A percentile compares a stretch with the other conserved stretches of the same genome.
phyloP scores from a whole-genome alignment of 2,888 invertebrate species.

The Odontothrips loti region DNA sequence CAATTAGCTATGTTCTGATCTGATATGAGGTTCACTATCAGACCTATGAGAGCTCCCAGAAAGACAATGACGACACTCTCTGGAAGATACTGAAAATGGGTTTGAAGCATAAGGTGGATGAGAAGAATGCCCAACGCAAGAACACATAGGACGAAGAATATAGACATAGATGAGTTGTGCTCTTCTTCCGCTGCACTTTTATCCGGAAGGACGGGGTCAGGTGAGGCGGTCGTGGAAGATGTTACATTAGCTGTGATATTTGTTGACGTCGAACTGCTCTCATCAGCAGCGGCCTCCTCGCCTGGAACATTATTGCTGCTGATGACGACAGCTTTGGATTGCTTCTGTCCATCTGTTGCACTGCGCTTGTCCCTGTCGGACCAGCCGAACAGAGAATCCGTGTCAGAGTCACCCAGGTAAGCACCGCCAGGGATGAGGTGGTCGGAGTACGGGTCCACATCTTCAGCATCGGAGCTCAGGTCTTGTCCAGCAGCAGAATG shows the following conservation, averaged over 20 bases:
- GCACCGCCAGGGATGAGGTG: background rate
- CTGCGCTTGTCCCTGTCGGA: background rate
- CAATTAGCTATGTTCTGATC: constrained; percentile 87
- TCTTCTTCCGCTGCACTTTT: constrained; percentile 92
- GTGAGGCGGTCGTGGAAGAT: constrained; percentile 54
- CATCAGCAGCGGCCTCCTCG: background rate
- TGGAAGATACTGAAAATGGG: constrained; percentile 93
- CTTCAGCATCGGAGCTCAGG: background rate
- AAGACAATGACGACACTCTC: constrained; percentile 97
- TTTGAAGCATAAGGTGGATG: constrained; percentile 91
- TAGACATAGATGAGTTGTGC: constrained; percentile 93
- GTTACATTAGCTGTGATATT: background rate
- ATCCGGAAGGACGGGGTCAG: constrained; percentile 77
- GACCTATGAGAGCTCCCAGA: constrained; percentile 87
- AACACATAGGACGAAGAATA: constrained; percentile 95
- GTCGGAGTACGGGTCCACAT: background rate
- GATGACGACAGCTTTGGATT: background rate
- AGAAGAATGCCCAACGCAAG: constrained; percentile 89
- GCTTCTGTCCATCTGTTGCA: background rate
- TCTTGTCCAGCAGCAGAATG: background rate
- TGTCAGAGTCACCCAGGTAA: background rate
- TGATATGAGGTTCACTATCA: constrained; percentile 83
- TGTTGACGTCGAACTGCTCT: background rate
- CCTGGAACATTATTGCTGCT: background rate
- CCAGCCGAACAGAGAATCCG: constrained; percentile 28